Percentiles rank a stretch among this genome's conserved stretches.
These are phyloP conservation scores for Columba livia DNA, from an alignment of 2,113 vertebrate species.

Conservation along the genomic window DNA sequence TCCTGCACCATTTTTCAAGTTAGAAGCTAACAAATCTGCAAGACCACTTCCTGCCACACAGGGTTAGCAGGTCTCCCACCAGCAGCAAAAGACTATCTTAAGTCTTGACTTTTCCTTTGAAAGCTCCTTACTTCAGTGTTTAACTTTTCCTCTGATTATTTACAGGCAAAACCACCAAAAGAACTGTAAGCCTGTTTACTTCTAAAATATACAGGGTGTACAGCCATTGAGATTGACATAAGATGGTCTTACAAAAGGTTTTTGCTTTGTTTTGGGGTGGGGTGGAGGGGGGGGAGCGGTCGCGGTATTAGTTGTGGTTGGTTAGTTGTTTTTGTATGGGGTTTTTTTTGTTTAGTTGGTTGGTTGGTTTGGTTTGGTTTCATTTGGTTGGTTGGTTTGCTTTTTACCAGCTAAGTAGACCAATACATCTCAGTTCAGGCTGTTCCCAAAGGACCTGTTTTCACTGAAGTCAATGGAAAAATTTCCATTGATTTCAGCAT, in stretches of 20 bases:
- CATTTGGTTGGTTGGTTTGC: too few relatives aligned
- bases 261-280: too few relatives aligned
- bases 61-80: background rate
- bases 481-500: conserved; percentile 36
- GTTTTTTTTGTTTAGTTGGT: too few relatives aligned
- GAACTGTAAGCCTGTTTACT: background rate
- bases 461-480: conserved; percentile 30
- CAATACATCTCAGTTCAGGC: conserved; percentile 5
- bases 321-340: too few relatives aligned
- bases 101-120: background rate
- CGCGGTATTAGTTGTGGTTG: too few relatives aligned
- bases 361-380: background rate
- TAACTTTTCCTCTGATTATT: background rate
- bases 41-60: background rate
- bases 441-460: conserved; percentile 24
- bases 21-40: conserved; percentile 26
- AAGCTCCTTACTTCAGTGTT: background rate
- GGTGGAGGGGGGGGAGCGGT: too few relatives aligned
- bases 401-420: background rate
- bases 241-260: background rate
- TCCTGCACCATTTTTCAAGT: conserved; percentile 59
- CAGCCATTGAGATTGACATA: background rate
- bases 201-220: background rate
- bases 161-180: background rate
- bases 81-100: background rate